Conservation (phyloP, 2,888 invertebrate species). For the Apomyelois bistriatella region DNA sequence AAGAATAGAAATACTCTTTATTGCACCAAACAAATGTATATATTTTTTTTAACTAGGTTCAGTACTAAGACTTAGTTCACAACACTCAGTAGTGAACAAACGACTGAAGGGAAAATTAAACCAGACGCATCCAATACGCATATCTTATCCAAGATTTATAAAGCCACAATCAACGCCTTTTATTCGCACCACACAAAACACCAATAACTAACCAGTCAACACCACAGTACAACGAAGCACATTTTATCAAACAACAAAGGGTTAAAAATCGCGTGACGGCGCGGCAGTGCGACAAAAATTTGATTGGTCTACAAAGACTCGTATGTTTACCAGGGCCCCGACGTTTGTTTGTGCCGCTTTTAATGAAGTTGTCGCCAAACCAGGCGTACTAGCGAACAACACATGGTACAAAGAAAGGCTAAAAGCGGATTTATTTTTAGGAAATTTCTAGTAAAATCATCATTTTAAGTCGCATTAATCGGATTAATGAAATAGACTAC, state of each 20-base stretch:
- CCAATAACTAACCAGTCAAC: neutral
- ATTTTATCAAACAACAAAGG: slow-evolving; percentile 7
- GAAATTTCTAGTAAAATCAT: too few relatives aligned
- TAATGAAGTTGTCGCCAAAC: slow-evolving; percentile 58
- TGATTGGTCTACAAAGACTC: slow-evolving; percentile 57
- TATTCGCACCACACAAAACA: neutral
- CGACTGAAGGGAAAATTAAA: too few relatives aligned
- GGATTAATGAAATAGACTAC: too few relatives aligned
- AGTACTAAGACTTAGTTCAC: too few relatives aligned
- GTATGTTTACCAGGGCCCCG: slow-evolving; percentile 29
- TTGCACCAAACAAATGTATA: too few relatives aligned
- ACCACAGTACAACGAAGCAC: neutral
- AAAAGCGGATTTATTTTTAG: slow-evolving; percentile 9
- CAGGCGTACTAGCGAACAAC: slow-evolving; percentile 28
- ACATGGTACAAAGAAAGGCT: slow-evolving; percentile 16
- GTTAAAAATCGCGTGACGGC: slow-evolving; percentile 3
- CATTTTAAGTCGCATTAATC: too few relatives aligned
- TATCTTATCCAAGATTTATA: too few relatives aligned
- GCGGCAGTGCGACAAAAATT: slow-evolving; percentile 36
- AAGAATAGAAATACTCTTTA: too few relatives aligned
- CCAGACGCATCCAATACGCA: too few relatives aligned
- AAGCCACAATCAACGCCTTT: too few relatives aligned
- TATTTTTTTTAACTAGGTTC: too few relatives aligned
- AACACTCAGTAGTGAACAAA: too few relatives aligned
- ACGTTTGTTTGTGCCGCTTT: slow-evolving; percentile 48